phyloP scores from a whole-genome alignment of 2,888 invertebrate species.

The Chelonus formosanus region DNA sequence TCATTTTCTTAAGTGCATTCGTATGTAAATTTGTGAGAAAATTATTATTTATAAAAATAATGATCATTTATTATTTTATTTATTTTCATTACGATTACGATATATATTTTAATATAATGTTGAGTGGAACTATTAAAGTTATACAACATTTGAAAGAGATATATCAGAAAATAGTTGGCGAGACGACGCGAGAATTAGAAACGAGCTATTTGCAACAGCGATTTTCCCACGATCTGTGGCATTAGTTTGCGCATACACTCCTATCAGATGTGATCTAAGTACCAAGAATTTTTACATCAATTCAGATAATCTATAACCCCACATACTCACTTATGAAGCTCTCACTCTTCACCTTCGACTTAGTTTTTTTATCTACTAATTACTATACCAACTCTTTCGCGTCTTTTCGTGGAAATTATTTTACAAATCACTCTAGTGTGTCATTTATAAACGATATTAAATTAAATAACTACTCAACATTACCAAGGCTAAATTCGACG shows the following conservation, averaged over 20 bases:
- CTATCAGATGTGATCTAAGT: constrained; percentile 46
- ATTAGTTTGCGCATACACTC: constrained; percentile 13
- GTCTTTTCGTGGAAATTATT: too few species aligned
- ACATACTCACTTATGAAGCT: constrained; percentile 29
- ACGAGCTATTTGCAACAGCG: constrained; percentile 12
- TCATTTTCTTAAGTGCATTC: constrained; percentile 19
- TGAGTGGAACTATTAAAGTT: constrained; percentile 9
- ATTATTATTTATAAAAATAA: neutral
- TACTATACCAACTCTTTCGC: neutral
- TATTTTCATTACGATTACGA: neutral
- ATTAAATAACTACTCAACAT: too few species aligned
- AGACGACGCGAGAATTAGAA: constrained; percentile 26
- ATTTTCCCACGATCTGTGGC: constrained; percentile 28
- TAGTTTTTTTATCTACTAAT: neutral
- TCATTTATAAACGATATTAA: neutral
- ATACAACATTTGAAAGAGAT: constrained; percentile 12
- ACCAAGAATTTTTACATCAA: constrained; percentile 46
- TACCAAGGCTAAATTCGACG: constrained; percentile 5
- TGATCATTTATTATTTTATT: neutral
- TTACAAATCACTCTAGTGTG: neutral
- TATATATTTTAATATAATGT: neutral
- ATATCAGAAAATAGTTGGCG: neutral
- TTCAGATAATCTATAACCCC: constrained; percentile 45
- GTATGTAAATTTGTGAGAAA: constrained; percentile 10
- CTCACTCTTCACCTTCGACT: neutral